Percentiles rank a stretch among this genome's conserved stretches.
Evolutionary conservation across 2,113 vertebrate genomes (phyloP).

Genomic region (Nycticebus coucang): DNA sequence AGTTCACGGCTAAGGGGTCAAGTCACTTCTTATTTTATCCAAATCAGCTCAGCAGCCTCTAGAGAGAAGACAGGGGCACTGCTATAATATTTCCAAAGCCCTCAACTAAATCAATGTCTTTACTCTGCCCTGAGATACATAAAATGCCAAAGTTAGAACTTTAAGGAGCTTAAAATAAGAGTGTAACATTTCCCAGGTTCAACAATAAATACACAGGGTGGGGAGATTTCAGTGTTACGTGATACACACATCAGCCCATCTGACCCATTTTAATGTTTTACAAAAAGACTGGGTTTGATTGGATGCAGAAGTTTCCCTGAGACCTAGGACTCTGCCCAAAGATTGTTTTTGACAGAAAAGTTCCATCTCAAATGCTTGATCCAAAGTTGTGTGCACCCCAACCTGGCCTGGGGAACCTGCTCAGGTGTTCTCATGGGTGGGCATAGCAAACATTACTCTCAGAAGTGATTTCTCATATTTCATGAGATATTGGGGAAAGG

Average conservation of each 20-base stretch:
- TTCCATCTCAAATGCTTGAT: not conserved
- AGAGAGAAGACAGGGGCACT: conserved; percentile 13
- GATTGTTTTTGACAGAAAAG: not conserved
- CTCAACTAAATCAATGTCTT: conserved; percentile 35
- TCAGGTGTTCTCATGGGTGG: not conserved
- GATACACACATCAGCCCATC: too few relatives aligned
- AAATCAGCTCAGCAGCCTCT: conserved; percentile 63
- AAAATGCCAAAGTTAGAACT: conserved; percentile 43
- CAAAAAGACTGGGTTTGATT: not conserved
- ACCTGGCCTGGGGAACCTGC: not conserved
- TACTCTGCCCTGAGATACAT: conserved; percentile 15
- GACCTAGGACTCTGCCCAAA: not conserved
- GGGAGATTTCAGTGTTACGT: not conserved
- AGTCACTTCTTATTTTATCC: conserved; percentile 72
- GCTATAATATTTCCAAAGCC: conserved; percentile 22
- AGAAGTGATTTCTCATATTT: not conserved
- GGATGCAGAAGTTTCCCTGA: not conserved
- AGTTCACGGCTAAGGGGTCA: conserved; percentile 21
- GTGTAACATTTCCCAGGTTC: accelerated
- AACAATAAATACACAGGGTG: accelerated
- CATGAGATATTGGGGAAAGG: not conserved
- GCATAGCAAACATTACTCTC: not conserved
- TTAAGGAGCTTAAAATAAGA: conserved; percentile 23
- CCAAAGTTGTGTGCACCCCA: not conserved
- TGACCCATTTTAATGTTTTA: not conserved